These are phyloP conservation scores for Drosophila sechellia DNA, from an alignment of 1,140 invertebrate species.

Conservation along the genomic window DNA sequence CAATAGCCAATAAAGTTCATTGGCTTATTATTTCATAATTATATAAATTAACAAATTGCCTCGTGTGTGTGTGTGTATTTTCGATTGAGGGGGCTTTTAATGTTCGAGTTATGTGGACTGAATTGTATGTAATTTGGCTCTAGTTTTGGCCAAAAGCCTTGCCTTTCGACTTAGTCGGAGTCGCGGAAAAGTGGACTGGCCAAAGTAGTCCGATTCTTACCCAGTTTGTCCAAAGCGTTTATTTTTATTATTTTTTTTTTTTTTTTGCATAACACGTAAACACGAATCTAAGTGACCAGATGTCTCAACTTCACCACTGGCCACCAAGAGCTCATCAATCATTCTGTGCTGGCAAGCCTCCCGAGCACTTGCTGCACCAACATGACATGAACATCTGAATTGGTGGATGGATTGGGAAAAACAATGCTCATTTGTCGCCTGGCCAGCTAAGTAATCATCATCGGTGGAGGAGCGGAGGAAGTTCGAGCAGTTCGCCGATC, in stretches of 20 bases:
- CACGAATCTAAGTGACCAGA: neutral
- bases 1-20: neutral
- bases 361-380: slow-evolving; percentile 7
- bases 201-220: slow-evolving; percentile 18
- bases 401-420: slow-evolving; percentile 22
- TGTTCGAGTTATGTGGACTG: slow-evolving; percentile 9
- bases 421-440: slow-evolving; percentile 64
- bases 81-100: neutral
- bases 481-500: slow-evolving; percentile 13
- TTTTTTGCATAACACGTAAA: slow-evolving; percentile 29
- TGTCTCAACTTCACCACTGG: slow-evolving; percentile 20
- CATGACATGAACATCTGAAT: slow-evolving; percentile 6
- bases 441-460: slow-evolving; percentile 16
- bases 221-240: slow-evolving; percentile 7
- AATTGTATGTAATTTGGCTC: slow-evolving; percentile 28
- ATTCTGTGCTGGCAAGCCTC: slow-evolving; percentile 25
- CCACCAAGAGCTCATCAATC: slow-evolving; percentile 55
- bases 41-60: slow-evolving; percentile 13
- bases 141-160: neutral
- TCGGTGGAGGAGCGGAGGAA: neutral
- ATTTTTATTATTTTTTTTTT: neutral
- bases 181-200: neutral
- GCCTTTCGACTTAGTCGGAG: neutral
- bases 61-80: neutral
- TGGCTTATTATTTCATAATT: slow-evolving; percentile 11